Percentiles rank a stretch among this genome's conserved stretches.
Evolutionary conservation across 1,140 invertebrate genomes (phyloP).

Genomic region (Bombus impatiens): DNA sequence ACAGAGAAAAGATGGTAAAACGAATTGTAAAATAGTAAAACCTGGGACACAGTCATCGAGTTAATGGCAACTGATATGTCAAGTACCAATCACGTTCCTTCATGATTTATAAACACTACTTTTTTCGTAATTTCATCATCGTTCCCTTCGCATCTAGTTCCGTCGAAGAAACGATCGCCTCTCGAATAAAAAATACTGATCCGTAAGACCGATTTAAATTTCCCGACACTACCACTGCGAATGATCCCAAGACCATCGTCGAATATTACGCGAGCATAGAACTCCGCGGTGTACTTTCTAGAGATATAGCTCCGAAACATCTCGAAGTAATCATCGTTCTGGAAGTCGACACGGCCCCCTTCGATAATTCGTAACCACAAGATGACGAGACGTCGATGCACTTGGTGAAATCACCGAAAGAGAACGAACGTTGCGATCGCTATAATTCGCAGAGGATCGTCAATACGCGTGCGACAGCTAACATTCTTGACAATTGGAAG

Average conservation of each 20-base stretch:
- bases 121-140: background rate
- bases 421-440: constrained; percentile 5
- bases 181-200: constrained; percentile 22
- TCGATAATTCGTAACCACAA: constrained; percentile 27
- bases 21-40: background rate
- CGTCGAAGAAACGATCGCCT: background rate
- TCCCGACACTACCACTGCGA: constrained; percentile 19
- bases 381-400: constrained; percentile 12
- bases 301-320: background rate
- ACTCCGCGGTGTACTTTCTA: constrained; percentile 19
- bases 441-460: background rate
- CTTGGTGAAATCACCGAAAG: constrained; percentile 20
- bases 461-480: constrained; percentile 38
- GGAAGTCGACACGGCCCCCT: constrained; percentile 48
- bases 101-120: constrained; percentile 7
- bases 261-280: constrained; percentile 4
- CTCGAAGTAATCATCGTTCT: constrained; percentile 38
- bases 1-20: background rate
- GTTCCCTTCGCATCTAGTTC: background rate
- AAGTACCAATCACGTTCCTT: background rate
- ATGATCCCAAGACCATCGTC: constrained; percentile 37
- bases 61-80: background rate
- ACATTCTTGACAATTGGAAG: constrained; percentile 75
- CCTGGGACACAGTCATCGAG: background rate
- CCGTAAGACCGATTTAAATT: constrained; percentile 6